phyloP scores from a whole-genome alignment of 1,140 invertebrate genomes.

The Caerostris darwini region DNA sequence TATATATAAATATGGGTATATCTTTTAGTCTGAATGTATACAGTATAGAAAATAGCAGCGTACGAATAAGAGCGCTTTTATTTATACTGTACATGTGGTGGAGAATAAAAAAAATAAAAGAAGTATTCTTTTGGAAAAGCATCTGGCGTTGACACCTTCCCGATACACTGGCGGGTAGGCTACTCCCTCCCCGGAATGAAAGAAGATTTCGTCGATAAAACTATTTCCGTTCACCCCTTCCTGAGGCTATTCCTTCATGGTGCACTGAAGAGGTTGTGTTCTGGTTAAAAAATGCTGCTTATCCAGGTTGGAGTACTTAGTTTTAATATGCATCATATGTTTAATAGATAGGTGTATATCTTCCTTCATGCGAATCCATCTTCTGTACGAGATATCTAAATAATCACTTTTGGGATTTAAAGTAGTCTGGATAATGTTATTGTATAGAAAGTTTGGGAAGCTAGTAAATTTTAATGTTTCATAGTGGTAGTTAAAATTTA shows the following conservation, averaged over 20 bases:
- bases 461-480: too few species aligned
- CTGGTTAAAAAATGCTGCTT: background rate
- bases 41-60: background rate
- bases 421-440: too few species aligned
- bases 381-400: too few species aligned
- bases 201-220: constrained; percentile 67
- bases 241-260: constrained; percentile 2
- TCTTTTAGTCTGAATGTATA: background rate
- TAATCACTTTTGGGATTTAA: too few species aligned
- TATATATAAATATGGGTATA: too few species aligned
- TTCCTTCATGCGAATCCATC: too few species aligned
- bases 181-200: constrained; percentile 14
- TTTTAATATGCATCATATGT: background rate
- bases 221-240: constrained; percentile 34
- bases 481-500: too few species aligned
- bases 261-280: background rate
- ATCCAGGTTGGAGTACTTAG: background rate
- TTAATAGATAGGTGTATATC: background rate
- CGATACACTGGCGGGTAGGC: constrained; percentile 42
- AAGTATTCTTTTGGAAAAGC: constrained; percentile 26
- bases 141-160: constrained; percentile 62
- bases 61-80: constrained; percentile 29
- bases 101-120: background rate
- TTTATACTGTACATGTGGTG: background rate
- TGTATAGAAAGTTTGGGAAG: too few species aligned